Conservation (phyloP, 2,113 vertebrate genomes). For the Pachycephala philippinensis region DNA sequence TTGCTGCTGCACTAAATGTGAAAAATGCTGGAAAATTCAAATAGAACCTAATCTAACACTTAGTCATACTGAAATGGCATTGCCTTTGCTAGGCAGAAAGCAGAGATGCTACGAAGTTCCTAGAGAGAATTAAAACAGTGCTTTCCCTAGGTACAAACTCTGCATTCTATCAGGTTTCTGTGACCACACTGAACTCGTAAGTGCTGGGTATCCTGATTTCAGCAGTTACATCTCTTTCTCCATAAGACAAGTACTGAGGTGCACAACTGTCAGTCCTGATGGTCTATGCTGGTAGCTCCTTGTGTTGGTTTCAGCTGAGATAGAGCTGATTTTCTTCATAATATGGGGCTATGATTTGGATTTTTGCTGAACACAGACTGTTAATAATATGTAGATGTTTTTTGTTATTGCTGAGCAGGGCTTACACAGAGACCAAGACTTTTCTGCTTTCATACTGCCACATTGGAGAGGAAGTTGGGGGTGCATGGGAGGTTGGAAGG, state of each 20-base stretch:
- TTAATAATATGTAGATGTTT: background rate
- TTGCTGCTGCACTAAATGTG: background rate
- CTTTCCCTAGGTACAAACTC: background rate
- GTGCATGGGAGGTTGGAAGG: background rate
- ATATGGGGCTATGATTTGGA: background rate
- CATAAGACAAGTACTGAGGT: background rate
- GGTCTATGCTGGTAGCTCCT: background rate
- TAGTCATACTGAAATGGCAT: background rate
- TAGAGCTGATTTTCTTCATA: background rate
- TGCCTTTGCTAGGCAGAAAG: background rate
- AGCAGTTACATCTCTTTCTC: background rate
- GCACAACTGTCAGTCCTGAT: background rate
- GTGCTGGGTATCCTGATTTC: background rate
- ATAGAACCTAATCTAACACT: background rate
- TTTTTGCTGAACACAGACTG: background rate
- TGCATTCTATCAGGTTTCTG: background rate
- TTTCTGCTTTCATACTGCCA: background rate
- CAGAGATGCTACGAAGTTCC: background rate
- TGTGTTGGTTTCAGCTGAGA: background rate
- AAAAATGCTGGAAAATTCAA: background rate
- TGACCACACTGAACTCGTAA: background rate
- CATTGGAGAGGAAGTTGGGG: rapidly evolving
- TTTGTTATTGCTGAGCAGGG: background rate
- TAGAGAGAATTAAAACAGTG: background rate
- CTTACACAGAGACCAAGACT: background rate